These are phyloP conservation scores for Phymatocera aterrima DNA, from an alignment of 2,888 invertebrate species.

Conservation along the genomic window DNA sequence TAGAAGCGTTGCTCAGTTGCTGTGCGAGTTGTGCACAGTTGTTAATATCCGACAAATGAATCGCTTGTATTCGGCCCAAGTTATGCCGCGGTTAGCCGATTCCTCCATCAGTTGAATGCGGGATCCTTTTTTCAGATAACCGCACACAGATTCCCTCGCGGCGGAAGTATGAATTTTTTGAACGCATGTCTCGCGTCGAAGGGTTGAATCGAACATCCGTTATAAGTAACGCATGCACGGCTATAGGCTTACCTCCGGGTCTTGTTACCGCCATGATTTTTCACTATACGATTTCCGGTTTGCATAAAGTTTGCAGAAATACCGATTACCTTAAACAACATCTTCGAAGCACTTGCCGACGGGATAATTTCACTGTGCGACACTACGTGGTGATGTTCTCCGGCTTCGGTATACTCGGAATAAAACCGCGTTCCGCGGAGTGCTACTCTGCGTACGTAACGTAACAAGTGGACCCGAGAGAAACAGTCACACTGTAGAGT, in stretches of 20 bases:
- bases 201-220: neutral
- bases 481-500: neutral
- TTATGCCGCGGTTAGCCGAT: neutral
- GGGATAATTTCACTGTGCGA: neutral
- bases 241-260: constrained; percentile 2
- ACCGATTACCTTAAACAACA: neutral
- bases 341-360: neutral
- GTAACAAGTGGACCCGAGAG: constrained; percentile 26
- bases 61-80: neutral
- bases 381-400: neutral
- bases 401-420: neutral
- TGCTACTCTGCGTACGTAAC: neutral
- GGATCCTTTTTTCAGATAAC: neutral
- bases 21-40: neutral
- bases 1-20: neutral
- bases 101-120: neutral
- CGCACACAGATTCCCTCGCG: neutral
- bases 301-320: neutral
- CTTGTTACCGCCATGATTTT: neutral
- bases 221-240: neutral
- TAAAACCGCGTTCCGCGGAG: neutral
- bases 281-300: neutral
- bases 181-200: neutral
- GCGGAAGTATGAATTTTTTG: neutral
- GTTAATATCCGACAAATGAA: constrained; percentile 6